A percentile compares a stretch with the other conserved stretches of the same genome.
phyloP scores from a whole-genome alignment of 2,888 invertebrate genomes.

The Toxonevra muliebris region DNA sequence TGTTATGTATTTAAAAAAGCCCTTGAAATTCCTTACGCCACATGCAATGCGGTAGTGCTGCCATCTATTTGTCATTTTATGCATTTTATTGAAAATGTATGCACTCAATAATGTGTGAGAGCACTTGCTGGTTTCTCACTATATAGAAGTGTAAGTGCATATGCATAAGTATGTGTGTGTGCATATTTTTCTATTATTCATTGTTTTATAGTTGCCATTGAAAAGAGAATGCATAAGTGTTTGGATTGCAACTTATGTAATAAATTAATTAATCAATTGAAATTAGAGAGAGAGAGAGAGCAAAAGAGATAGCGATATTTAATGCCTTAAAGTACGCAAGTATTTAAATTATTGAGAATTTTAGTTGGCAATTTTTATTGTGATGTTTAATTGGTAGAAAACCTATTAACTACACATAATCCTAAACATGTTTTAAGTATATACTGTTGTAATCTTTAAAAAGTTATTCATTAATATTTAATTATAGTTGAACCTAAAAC shows the following conservation, averaged over 20 bases:
- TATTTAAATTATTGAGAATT: too few species aligned
- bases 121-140: too few species aligned
- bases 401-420: too few species aligned
- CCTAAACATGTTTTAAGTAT: too few species aligned
- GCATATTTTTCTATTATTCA: neutral
- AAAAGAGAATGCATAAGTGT: neutral
- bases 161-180: conserved; percentile 1
- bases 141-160: neutral
- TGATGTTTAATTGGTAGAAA: too few species aligned
- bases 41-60: neutral
- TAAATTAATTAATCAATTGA: neutral
- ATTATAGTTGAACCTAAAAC: too few species aligned
- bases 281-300: neutral
- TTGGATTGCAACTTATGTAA: neutral
- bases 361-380: too few species aligned
- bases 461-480: too few species aligned
- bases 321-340: neutral
- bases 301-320: neutral
- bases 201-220: conserved; percentile 1
- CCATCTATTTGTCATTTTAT: conserved; percentile 12
- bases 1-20: neutral
- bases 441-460: too few species aligned
- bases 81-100: conserved; percentile 6
- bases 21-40: conserved; percentile 17
- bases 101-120: neutral